These are phyloP conservation scores for Iselma pallidipennis DNA, from an alignment of 2,888 invertebrate genomes.

Conservation along the genomic window DNA sequence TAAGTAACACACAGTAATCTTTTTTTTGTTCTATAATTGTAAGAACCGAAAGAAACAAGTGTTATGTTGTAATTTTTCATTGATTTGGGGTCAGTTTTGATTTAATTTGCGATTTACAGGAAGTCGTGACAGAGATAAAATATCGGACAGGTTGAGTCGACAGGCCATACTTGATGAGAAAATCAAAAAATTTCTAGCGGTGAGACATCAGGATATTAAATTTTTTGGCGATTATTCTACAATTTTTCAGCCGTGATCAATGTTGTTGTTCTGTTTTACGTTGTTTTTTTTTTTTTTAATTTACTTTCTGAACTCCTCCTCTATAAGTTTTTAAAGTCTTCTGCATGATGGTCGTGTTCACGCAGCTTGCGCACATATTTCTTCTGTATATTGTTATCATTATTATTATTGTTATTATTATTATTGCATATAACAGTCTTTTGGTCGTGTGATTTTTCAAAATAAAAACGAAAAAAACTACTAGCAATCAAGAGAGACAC, in stretches of 20 bases:
- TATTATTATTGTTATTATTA: conserved; percentile 4
- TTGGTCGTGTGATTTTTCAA: no score
- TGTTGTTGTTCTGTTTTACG: conserved; percentile 28
- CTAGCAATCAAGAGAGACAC: neutral
- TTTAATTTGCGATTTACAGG: conserved; percentile 42
- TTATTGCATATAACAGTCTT: neutral
- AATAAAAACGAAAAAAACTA: neutral
- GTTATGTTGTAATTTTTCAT: neutral
- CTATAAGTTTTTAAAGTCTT: conserved; percentile 13
- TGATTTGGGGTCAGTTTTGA: conserved; percentile 13
- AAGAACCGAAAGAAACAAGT: neutral
- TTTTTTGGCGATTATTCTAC: conserved; percentile 11
- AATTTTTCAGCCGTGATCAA: conserved; percentile 30
- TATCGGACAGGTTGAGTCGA: conserved; percentile 76
- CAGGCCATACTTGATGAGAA: conserved; percentile 89
- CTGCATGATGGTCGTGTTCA: conserved; percentile 52
- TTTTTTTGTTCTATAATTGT: no score
- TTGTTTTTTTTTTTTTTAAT: neutral
- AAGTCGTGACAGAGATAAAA: conserved; percentile 66
- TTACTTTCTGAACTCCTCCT: conserved; percentile 24
- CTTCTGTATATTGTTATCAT: conserved; percentile 34
- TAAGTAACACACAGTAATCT: no score
- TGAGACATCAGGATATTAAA: conserved; percentile 59
- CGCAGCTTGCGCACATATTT: conserved; percentile 53
- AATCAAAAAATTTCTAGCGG: conserved; percentile 94